Conservation (phyloP, 2,797 vertebrate genomes). For the Ceryle rudis region DNA sequence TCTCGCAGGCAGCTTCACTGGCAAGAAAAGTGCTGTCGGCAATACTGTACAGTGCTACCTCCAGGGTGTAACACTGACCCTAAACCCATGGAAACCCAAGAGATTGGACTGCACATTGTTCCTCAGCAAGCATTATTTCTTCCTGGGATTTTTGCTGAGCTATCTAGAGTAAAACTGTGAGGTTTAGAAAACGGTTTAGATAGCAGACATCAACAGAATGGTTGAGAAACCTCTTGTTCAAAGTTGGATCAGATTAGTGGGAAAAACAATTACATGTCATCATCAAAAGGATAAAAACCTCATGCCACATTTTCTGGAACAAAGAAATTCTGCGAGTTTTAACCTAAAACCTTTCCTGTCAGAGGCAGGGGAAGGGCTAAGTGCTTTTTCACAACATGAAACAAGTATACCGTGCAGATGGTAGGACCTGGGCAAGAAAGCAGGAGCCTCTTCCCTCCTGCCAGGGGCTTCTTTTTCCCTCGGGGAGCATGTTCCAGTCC, state of each 20-base stretch:
- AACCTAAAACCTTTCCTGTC: neutral
- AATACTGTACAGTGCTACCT: neutral
- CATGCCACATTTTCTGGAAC: neutral
- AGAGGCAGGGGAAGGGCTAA: neutral
- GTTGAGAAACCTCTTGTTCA: neutral
- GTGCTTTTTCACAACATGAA: neutral
- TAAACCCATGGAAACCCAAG: neutral
- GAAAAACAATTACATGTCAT: neutral
- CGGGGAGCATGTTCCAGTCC: neutral
- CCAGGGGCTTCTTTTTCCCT: neutral
- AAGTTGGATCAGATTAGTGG: neutral
- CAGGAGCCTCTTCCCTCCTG: neutral
- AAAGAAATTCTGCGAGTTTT: neutral
- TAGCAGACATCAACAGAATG: neutral
- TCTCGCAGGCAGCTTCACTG: neutral
- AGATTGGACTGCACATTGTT: neutral
- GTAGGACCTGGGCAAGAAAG: neutral
- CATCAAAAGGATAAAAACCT: neutral
- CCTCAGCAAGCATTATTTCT: neutral
- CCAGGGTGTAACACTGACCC: neutral
- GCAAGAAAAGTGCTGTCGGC: neutral
- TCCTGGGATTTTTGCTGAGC: slow-evolving; percentile 5
- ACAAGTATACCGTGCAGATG: neutral
- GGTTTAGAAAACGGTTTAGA: neutral
- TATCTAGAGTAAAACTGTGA: neutral